Percentiles rank a stretch among this genome's conserved stretches.
These are phyloP conservation scores for Bujurquina vittata DNA, from an alignment of 2,113 vertebrate species.

Conservation along the genomic window DNA sequence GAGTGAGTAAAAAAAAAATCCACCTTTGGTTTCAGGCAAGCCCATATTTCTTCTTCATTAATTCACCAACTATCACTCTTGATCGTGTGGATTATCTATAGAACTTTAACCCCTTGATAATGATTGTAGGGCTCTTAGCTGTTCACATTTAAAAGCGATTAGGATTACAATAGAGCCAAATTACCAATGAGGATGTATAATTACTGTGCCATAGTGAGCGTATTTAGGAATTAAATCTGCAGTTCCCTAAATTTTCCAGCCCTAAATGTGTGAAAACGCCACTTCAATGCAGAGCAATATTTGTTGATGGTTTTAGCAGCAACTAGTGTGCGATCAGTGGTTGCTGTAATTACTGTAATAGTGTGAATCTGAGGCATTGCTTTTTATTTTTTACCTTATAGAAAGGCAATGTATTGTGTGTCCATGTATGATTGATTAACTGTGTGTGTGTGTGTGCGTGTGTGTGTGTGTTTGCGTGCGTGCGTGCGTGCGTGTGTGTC, in stretches of 20 bases:
- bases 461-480: background rate
- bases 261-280: background rate
- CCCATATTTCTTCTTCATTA: background rate
- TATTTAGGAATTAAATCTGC: background rate
- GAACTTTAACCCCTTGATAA: background rate
- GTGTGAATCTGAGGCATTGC: conserved; percentile 37
- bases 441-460: conserved; percentile 17
- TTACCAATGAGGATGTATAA: too few relatives aligned
- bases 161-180: background rate
- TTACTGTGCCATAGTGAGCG: background rate
- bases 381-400: conserved; percentile 42
- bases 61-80: background rate
- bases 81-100: background rate
- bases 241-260: background rate
- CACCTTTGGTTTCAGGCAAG: background rate
- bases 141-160: background rate
- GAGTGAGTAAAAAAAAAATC: conserved; percentile 84
- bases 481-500: conserved; percentile 30
- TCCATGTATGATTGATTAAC: conserved; percentile 76
- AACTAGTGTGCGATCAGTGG: background rate
- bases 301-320: conserved; percentile 5
- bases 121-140: background rate
- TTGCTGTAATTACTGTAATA: background rate
- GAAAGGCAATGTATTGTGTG: conserved; percentile 62
- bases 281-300: background rate